These are phyloP conservation scores for Amblyjoppa proteus DNA, from an alignment of 2,888 invertebrate species.

Conservation along the genomic window DNA sequence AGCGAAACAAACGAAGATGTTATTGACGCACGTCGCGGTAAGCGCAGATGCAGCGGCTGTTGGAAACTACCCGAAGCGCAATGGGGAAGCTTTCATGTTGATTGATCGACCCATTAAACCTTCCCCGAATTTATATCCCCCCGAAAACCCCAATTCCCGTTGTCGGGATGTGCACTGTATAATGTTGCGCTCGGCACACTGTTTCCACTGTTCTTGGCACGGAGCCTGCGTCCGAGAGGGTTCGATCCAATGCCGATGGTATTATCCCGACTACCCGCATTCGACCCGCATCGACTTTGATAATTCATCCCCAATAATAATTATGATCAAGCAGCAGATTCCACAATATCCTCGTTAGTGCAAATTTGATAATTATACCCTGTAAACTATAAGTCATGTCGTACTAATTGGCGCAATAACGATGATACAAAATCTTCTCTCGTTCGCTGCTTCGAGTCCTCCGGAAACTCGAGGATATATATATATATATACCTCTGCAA, in stretches of 20 bases:
- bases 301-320: constrained; percentile 42
- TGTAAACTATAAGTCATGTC: too few species aligned
- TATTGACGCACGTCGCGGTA: not conserved
- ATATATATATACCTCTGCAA: too few species aligned
- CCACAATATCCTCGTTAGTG: too few species aligned
- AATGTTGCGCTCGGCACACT: not conserved
- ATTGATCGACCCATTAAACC: constrained; percentile 39
- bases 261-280: constrained; percentile 50
- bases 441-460: not conserved
- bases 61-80: not conserved
- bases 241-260: constrained; percentile 42
- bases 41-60: not conserved
- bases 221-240: constrained; percentile 43
- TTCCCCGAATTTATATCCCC: constrained; percentile 36
- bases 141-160: constrained; percentile 30
- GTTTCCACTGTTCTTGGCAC: constrained; percentile 57
- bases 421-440: constrained; percentile 13
- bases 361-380: too few species aligned
- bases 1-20: not conserved
- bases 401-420: not conserved
- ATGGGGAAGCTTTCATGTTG: not conserved
- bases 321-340: too few species aligned
- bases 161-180: constrained; percentile 19
- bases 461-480: not conserved
- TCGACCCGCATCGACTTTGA: constrained; percentile 49